Conservation (phyloP, 2,797 vertebrate genomes). For the Anniella stebbinsi region DNA sequence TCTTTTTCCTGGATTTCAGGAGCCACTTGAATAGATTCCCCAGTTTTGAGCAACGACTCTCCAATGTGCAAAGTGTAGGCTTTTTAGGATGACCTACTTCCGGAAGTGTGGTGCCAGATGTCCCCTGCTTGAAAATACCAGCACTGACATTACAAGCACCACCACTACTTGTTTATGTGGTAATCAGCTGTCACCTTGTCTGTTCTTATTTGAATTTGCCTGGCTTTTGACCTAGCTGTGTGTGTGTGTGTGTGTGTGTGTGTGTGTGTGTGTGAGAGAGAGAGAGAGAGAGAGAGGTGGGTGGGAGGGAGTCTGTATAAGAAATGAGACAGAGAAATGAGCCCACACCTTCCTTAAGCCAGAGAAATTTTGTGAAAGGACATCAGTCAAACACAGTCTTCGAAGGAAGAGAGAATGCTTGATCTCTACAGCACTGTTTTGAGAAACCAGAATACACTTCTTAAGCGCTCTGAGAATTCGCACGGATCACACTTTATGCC, state of each 20-base stretch:
- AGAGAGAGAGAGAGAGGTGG: no score
- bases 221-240: constrained; percentile 41
- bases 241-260: no score
- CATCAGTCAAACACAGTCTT: constrained; percentile 11
- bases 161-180: constrained; percentile 43
- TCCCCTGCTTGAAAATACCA: constrained; percentile 44
- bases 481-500: background rate
- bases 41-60: constrained; percentile 23
- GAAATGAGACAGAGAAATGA: background rate
- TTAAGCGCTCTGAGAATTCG: accelerated
- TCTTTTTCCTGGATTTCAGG: background rate
- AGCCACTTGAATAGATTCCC: constrained; percentile 20
- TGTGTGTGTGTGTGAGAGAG: no score
- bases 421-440: constrained; percentile 1
- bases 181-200: constrained; percentile 22
- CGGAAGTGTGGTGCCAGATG: constrained; percentile 48
- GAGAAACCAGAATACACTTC: constrained; percentile 6
- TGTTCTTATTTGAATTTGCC: constrained; percentile 34
- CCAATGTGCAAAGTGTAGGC: constrained; percentile 5
- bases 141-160: constrained; percentile 26
- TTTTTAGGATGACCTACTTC: constrained; percentile 46
- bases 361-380: background rate
- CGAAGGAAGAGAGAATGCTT: constrained; percentile 1
- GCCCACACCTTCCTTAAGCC: background rate
- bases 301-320: background rate